These are phyloP conservation scores for Drosophila percnosoma DNA, from an alignment of 2,888 invertebrate genomes.

Conservation along the genomic window DNA sequence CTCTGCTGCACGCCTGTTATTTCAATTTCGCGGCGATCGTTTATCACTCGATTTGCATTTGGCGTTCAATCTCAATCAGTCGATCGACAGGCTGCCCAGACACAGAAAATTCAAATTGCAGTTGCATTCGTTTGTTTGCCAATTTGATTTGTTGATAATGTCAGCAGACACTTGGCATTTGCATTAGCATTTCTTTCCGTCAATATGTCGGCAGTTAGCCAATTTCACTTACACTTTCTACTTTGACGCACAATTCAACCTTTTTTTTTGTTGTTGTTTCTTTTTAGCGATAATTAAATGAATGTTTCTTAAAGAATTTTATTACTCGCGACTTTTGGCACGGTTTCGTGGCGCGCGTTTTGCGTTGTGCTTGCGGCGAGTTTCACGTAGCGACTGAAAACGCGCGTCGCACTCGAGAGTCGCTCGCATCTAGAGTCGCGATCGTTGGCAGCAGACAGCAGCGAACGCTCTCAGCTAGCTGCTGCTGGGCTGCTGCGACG, in stretches of 20 bases:
- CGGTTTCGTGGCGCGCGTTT: slow-evolving; percentile 27
- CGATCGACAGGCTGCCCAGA: slow-evolving; percentile 13
- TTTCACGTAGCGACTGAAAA: slow-evolving; percentile 69
- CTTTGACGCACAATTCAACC: slow-evolving; percentile 27
- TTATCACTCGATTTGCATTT: slow-evolving; percentile 82
- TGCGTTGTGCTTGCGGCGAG: slow-evolving; percentile 60
- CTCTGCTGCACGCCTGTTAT: slow-evolving; percentile 80
- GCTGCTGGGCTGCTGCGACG: slow-evolving; percentile 45
- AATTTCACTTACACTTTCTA: slow-evolving; percentile 75
- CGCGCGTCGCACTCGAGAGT: slow-evolving; percentile 36
- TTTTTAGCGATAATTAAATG: slow-evolving; percentile 13
- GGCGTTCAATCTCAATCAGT: slow-evolving; percentile 45
- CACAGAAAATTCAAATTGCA: slow-evolving; percentile 25
- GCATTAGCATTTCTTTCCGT: slow-evolving; percentile 39
- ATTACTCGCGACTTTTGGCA: slow-evolving; percentile 30
- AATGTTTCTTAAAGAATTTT: slow-evolving; percentile 5
- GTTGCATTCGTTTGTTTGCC: slow-evolving; percentile 45
- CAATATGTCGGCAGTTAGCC: slow-evolving; percentile 12
- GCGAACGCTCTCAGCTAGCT: slow-evolving; percentile 30
- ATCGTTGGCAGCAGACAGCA: slow-evolving; percentile 20
- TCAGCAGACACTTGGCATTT: slow-evolving; percentile 66
- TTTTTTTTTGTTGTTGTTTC: slow-evolving; percentile 6
- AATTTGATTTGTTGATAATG: slow-evolving; percentile 64
- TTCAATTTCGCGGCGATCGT: slow-evolving; percentile 79
- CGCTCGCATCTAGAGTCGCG: slow-evolving; percentile 34